phyloP scores from a whole-genome alignment of 23 tunicate species.

The Botrylloides violaceus region DNA sequence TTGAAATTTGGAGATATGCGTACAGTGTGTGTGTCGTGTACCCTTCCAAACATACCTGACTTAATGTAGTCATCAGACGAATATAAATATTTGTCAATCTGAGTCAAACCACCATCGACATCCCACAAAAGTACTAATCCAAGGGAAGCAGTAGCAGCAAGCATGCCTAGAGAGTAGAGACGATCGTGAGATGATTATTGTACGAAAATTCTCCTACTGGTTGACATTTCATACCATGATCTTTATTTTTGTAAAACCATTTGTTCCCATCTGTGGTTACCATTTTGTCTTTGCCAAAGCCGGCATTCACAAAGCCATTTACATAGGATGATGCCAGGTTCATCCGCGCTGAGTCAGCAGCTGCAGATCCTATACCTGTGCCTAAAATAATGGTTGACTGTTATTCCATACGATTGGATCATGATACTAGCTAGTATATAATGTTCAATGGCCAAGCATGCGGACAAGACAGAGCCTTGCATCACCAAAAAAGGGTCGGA shows the following conservation, averaged over 20 bases:
- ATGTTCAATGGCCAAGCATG: no score
- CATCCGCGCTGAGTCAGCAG: slow-evolving; percentile 89
- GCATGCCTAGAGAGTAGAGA: no score
- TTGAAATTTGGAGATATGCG: no score
- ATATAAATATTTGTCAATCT: slow-evolving; percentile 87
- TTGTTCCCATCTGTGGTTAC: slow-evolving; percentile 86
- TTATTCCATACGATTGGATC: no score
- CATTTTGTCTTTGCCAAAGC: slow-evolving; percentile 87
- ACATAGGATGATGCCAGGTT: slow-evolving; percentile 94
- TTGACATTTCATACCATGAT: slow-evolving; percentile 51
- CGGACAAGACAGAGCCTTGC: no score
- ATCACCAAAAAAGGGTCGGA: no score
- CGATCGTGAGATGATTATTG: no score
- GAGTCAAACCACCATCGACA: slow-evolving; percentile 93
- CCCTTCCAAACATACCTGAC: slow-evolving; percentile 37
- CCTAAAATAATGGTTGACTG: not conserved
- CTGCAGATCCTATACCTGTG: not conserved
- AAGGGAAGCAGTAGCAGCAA: slow-evolving; percentile 95
- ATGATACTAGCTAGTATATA: no score
- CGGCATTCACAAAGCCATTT: slow-evolving; percentile 92
- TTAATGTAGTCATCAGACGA: slow-evolving; percentile 95
- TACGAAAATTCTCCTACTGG: not conserved
- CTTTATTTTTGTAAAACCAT: slow-evolving; percentile 97
- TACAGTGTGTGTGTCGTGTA: no score
- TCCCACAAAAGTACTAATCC: slow-evolving; percentile 94